Evolutionary conservation across 2,113 vertebrate genomes (phyloP), one percentile per base, ranked within the genome.

Genomic region (Silurus glanis): DNA sequence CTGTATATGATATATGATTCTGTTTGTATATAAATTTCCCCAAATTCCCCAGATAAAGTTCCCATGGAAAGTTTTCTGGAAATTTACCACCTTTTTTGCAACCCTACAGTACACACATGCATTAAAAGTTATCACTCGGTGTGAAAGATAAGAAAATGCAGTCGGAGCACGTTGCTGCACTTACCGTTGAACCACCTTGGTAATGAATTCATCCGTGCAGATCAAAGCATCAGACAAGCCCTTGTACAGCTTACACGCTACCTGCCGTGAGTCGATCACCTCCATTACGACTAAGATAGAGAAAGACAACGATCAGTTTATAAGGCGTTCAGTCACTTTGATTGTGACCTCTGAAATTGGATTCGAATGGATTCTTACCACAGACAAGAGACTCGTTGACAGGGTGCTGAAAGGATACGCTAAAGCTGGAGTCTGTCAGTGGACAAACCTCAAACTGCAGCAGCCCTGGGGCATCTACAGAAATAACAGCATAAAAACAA

Each of bases 371-470:
- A 23, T 91, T 93, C 97, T 97, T 90, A 99, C 98, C 98, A 94
- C 97, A 99, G 89, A 99, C 97, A 79, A 99, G 93, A 80, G 97
- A 99, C 92, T 99, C 98, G 28, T 99, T 99, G 87, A 99, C 97
- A 0, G 98, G 98, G 85, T 99, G 98, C 92, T 99, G 98, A 90
- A 99, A 99, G 76, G 98, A 99, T 0, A 99, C 96, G 1, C 97
- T 98, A 89, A 99, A 99, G 90, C 97, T 97, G 37, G 97, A 97
- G 91, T 99, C 97, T 0, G 97, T 98, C 12, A 99, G 95, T 49
- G 98, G 98, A 88, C 97, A 99, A 3, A 99, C 97, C 93, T 99
- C 98, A 94, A 99, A 99, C 91, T 99, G 98, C 88, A 99, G 94
- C 80, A 98, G 95, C 25, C 97, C 97, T 7, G 97, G 96, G 80